Conservation (phyloP, 2,888 invertebrate genomes). For the Hartigia nigra region DNA sequence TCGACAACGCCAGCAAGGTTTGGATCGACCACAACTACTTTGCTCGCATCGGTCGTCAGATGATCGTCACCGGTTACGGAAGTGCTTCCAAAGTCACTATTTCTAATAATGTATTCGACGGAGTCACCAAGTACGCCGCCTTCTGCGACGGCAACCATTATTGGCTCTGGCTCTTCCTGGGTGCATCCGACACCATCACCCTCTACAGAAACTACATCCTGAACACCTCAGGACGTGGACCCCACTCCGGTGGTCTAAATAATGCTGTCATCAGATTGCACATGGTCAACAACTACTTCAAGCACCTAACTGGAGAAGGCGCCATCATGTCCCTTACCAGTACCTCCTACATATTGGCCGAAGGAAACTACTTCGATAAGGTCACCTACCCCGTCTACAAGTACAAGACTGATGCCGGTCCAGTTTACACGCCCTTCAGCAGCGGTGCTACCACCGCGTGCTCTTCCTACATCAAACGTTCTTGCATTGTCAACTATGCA, state of each 20-base stretch:
- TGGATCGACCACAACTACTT: background rate
- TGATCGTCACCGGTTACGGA: background rate
- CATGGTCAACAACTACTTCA: background rate
- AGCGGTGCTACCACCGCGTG: background rate
- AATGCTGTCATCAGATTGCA: background rate
- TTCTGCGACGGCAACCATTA: background rate
- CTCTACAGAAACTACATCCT: background rate
- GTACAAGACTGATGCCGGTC: background rate
- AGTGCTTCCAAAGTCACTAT: background rate
- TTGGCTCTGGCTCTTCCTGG: background rate
- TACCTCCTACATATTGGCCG: background rate
- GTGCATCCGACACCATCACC: background rate
- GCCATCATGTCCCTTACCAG: background rate
- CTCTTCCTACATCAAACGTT: background rate
- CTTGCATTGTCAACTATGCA: background rate
- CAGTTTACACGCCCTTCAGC: background rate
- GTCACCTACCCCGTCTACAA: background rate
- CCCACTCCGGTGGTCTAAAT: background rate
- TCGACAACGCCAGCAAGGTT: background rate
- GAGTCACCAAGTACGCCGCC: background rate
- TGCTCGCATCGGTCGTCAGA: background rate
- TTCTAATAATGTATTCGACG: background rate
- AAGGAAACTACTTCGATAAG: background rate
- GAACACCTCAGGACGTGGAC: background rate
- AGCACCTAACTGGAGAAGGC: background rate